Base-by-base conservation (phyloP, 92 coral and sea anemone genomes). In the Scolanthus callimorphus region DNA sequence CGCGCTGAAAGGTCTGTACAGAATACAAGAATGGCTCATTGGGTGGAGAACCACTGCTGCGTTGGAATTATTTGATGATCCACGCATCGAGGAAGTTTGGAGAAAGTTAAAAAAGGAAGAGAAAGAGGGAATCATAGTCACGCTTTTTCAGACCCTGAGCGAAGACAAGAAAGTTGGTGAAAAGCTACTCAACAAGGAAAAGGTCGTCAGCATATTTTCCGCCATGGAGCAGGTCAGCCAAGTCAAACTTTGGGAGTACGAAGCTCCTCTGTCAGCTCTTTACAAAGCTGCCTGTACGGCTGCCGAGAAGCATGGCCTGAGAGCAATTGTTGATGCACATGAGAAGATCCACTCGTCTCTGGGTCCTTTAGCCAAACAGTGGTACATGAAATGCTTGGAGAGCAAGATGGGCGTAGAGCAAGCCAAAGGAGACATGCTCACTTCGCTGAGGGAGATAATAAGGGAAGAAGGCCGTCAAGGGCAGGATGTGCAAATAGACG, bases 291-390 rank as follows among this genome's bases (percentile, higher is more conserved):
- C 57, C 24, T 49, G 61, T 23, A 28, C 37, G 45, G 46, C 57
- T 11, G 62, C 63, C 6, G 49, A 64, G 9, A 0, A 48, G 6
- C 8, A 50, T 22, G 74, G 70, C 1, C 25, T 63, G 2, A 49
- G 22, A 15, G 49, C 68, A 4, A 50, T 77, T 3, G 67, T 62
- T 44, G 62, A 77, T 22, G 88, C 88, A 0, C 51, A 41, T 37
- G 59, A 44, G 30, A 70, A 62, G 19, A 57, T 68, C 4, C 55
- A 57, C n/a, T 15, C 41, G n/a, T 21, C 31, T 3, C 1, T 27
- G 13, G 24, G 41, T 11, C 30, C n/a, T 8, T 15, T 1, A 9
- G 56, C 46, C 11, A 68, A 3, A 45, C n/a, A n/a, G n/a, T n/a
- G n/a, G n/a, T 57, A 43, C 29, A 43, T 68, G 49, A 46, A 2